Conservation (phyloP, 2,888 invertebrate species). For the Platycheirus rosarum region DNA sequence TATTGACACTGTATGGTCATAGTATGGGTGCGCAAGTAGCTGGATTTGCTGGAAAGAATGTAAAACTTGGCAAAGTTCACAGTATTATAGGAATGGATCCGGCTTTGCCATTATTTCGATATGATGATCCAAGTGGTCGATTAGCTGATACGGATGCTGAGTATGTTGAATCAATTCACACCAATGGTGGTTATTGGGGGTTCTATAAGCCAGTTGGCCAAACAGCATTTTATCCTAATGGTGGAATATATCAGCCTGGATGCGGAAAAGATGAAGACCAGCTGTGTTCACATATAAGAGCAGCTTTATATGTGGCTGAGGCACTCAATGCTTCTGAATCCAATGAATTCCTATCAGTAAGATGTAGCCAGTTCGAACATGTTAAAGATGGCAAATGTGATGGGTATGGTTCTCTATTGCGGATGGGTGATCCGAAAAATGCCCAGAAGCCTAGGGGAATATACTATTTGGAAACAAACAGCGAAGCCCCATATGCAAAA, state of each 20-base stretch:
- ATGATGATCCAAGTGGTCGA: constrained; percentile 55
- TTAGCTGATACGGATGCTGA: constrained; percentile 76
- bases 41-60: constrained; percentile 84
- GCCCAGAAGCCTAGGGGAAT: constrained; percentile 12
- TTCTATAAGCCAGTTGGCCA: constrained; percentile 77
- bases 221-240: constrained; percentile 83
- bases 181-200: constrained; percentile 76
- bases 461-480: constrained; percentile 42
- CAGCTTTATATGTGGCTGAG: constrained; percentile 81
- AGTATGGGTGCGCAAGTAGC: constrained; percentile 85
- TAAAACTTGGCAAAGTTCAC: constrained; percentile 83
- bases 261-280: constrained; percentile 78
- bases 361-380: constrained; percentile 30
- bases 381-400: constrained; percentile 25
- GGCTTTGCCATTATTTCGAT: constrained; percentile 76
- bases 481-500: constrained; percentile 33
- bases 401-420: constrained; percentile 12
- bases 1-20: constrained; percentile 84
- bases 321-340: constrained; percentile 75
- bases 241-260: constrained; percentile 83
- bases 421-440: constrained; percentile 35
- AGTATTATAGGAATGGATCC: constrained; percentile 83
- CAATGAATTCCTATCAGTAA: constrained; percentile 36
- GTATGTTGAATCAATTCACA: constrained; percentile 77
- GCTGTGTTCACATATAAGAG: constrained; percentile 80